These are phyloP conservation scores for Aelia acuminata DNA, from an alignment of 2,888 invertebrate genomes.

Conservation along the genomic window DNA sequence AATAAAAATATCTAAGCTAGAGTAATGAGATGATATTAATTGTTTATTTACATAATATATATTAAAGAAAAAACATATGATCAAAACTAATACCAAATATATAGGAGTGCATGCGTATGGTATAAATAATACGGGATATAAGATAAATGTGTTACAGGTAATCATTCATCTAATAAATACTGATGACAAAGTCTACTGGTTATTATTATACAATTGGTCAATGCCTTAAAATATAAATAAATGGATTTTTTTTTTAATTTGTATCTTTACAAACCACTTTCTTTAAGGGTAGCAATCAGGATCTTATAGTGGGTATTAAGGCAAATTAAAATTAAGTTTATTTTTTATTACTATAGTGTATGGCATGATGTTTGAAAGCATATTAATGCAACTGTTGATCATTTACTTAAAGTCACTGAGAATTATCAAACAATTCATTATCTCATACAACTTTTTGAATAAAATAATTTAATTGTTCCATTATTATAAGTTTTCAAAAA, in stretches of 20 bases:
- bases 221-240: background rate
- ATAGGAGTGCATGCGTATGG: background rate
- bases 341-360: background rate
- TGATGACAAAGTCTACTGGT: background rate
- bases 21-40: background rate
- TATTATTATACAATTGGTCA: background rate
- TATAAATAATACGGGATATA: background rate
- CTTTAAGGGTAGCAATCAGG: background rate
- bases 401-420: background rate
- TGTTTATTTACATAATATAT: background rate
- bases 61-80: background rate
- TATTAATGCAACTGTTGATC: background rate
- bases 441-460: background rate
- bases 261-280: background rate
- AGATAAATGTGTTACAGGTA: background rate
- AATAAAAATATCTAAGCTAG: background rate
- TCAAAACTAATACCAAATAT: background rate
- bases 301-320: background rate
- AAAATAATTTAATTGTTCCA: too few species aligned
- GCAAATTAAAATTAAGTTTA: background rate
- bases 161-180: constrained; percentile 20
- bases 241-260: background rate
- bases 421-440: background rate
- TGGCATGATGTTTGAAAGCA: background rate
- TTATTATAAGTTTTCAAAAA: background rate